These are phyloP conservation scores for Kryphioiulus occultus DNA, from an alignment of 2,888 invertebrate genomes.

Conservation along the genomic window DNA sequence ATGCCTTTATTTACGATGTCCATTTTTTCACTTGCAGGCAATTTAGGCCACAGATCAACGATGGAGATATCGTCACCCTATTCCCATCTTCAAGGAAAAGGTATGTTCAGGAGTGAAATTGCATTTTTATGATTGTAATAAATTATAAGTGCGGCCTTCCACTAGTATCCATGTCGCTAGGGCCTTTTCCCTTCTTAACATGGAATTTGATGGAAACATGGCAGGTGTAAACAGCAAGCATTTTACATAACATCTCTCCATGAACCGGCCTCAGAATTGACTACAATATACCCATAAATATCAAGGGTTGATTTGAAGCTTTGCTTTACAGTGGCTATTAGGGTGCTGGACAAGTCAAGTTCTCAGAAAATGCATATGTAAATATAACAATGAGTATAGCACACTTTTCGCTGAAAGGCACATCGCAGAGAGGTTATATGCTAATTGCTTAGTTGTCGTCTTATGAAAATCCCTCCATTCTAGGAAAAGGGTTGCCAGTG, in stretches of 20 bases:
- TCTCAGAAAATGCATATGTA: no score
- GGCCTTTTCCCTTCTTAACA: not conserved
- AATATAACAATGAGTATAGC: no score
- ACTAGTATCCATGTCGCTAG: not conserved
- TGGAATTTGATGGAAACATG: not conserved
- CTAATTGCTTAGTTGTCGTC: not conserved
- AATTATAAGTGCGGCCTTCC: not conserved
- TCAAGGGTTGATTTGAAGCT: no score
- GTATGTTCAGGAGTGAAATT: not conserved
- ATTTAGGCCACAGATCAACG: slow-evolving; percentile 42
- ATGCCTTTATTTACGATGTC: not conserved
- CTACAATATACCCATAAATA: not conserved
- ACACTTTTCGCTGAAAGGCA: no score
- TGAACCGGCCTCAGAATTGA: not conserved
- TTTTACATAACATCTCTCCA: not conserved
- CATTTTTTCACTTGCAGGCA: not conserved
- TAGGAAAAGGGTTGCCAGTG: not conserved
- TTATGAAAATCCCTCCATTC: not conserved
- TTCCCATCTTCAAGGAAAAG: slow-evolving; percentile 41
- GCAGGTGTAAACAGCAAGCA: not conserved
- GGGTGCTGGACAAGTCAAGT: no score
- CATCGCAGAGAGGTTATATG: not conserved
- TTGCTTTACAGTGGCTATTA: no score
- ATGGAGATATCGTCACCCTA: slow-evolving; percentile 36
- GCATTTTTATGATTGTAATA: slow-evolving; percentile 12